Evolutionary conservation across 2,888 invertebrate genomes (phyloP).

Genomic region (Timandra comae): DNA sequence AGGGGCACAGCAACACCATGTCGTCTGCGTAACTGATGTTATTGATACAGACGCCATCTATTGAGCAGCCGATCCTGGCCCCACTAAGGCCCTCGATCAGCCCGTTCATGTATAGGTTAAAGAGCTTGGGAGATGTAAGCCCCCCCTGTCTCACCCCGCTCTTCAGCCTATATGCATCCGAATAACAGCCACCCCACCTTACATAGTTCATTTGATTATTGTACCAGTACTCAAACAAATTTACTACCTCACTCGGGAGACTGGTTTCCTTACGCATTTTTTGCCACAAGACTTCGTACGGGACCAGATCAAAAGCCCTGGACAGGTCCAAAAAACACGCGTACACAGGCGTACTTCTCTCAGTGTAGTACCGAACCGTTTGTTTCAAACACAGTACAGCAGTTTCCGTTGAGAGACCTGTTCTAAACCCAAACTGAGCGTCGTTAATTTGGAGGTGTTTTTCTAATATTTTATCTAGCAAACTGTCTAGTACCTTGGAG

Average conservation of each 20-base stretch:
- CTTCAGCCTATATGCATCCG: constrained; percentile 5
- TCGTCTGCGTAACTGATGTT: too few species aligned
- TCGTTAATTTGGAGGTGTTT: constrained; percentile 7
- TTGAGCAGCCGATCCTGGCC: too few species aligned
- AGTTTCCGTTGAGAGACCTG: constrained; percentile 10
- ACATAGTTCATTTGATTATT: constrained; percentile 6
- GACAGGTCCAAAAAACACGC: constrained; percentile 3
- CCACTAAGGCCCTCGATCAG: too few species aligned
- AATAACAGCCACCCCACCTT: constrained; percentile 1
- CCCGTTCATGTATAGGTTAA: too few species aligned
- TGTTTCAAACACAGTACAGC: constrained; percentile 12
- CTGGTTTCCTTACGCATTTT: too few species aligned
- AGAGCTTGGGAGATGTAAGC: too few species aligned
- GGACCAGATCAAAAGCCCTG: constrained; percentile 2
- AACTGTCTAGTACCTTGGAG: constrained; percentile 14
- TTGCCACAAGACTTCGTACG: constrained; percentile 3
- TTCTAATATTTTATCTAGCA: constrained; percentile 11
- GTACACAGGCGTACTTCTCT: constrained; percentile 1
- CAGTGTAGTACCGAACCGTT: constrained; percentile 4
- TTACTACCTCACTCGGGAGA: too few species aligned
- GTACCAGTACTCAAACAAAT: constrained; percentile 1
- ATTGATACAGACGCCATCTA: too few species aligned
- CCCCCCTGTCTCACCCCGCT: constrained; percentile 9
- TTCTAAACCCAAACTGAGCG: constrained; percentile 13
- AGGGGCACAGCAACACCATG: too few species aligned